Conservation (phyloP, 2,113 vertebrate species). For the Aptenodytes patagonicus region DNA sequence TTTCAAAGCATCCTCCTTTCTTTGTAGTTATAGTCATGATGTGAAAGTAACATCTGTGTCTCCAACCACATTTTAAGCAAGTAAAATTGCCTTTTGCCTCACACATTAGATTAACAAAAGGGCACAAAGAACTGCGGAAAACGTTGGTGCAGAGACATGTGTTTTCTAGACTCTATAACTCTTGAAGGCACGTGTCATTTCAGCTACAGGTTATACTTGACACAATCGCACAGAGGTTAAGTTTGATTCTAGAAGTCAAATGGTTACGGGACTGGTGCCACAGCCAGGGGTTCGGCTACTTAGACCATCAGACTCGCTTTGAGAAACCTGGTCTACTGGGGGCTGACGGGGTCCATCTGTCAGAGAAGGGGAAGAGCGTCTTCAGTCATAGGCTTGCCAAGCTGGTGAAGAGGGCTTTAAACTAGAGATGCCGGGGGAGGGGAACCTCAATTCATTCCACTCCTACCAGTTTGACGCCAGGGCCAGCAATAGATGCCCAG, state of each 20-base stretch:
- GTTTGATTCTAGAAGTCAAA: not conserved
- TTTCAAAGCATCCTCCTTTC: not conserved
- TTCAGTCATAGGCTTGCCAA: too few relatives aligned
- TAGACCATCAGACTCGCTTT: too few relatives aligned
- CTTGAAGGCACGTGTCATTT: not conserved
- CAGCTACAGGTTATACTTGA: not conserved
- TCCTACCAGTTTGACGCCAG: too few relatives aligned
- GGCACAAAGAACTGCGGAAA: not conserved
- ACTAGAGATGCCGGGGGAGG: too few relatives aligned
- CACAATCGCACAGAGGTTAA: not conserved
- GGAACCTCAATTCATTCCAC: too few relatives aligned
- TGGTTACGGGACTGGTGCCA: too few relatives aligned
- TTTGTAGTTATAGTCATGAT: not conserved
- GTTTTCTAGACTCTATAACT: not conserved
- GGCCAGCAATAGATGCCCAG: too few relatives aligned
- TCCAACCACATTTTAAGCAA: not conserved
- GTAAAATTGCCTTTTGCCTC: not conserved
- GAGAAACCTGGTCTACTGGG: too few relatives aligned
- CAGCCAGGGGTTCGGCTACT: too few relatives aligned
- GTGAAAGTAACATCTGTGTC: not conserved
- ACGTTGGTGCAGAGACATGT: rapidly evolving
- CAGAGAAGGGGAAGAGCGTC: too few relatives aligned
- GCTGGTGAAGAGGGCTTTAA: too few relatives aligned
- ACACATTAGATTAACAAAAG: not conserved
- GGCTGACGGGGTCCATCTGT: too few relatives aligned